Evolutionary conservation across 1,140 invertebrate species (phyloP).

Genomic region (Musca vetustissima): DNA sequence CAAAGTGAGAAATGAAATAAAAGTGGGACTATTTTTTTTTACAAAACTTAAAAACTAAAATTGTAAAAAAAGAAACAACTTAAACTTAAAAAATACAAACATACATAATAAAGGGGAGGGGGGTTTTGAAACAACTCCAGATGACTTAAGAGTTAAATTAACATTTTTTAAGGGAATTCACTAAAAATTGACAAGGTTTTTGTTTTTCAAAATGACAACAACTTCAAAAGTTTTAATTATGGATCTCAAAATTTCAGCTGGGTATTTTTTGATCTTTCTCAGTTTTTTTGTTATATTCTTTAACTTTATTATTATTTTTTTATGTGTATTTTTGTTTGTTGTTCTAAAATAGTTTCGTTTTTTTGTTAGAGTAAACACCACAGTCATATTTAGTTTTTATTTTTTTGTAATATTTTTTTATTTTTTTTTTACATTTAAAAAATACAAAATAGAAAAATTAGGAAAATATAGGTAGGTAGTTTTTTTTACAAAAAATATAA

Average conservation of each 20-base stretch:
- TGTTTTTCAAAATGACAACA: constrained; percentile 28
- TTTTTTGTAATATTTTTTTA: background rate
- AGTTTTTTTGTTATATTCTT: background rate
- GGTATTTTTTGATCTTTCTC: background rate
- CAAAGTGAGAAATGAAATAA: no score
- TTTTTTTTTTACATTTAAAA: background rate
- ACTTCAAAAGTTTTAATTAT: constrained; percentile 25
- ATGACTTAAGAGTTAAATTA: constrained; percentile 4
- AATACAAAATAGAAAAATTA: background rate
- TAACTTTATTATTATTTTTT: background rate
- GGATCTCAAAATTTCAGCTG: no score
- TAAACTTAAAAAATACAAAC: constrained; percentile 17
- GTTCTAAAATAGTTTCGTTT: constrained; percentile 43
- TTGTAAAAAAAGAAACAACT: background rate
- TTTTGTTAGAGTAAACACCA: constrained; percentile 46
- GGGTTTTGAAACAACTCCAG: no score
- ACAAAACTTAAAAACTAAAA: constrained; percentile 18
- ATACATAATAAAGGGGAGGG: background rate
- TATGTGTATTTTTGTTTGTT: no score
- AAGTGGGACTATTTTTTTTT: constrained; percentile 4
- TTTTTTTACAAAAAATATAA: background rate
- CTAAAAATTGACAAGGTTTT: background rate
- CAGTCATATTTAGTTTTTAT: constrained; percentile 45
- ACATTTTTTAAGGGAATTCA: background rate
- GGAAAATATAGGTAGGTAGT: background rate